Conservation (phyloP, 2,888 invertebrate genomes). For the Dicycla oo region DNA sequence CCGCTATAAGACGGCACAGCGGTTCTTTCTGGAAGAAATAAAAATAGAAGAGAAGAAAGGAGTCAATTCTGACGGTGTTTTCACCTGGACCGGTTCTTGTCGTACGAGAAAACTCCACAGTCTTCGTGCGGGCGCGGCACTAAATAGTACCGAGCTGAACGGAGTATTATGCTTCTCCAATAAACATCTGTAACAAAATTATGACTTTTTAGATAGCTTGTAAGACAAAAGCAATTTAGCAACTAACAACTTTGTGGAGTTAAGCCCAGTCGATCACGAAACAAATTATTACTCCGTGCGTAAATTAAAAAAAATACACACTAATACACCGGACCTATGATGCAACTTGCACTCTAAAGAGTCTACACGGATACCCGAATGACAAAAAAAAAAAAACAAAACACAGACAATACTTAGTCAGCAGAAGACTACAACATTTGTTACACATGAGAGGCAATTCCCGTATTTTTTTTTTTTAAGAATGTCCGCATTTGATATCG, state of each 20-base stretch:
- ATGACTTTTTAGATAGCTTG: background rate
- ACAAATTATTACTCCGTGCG: no score
- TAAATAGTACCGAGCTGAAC: slow-evolving; percentile 93
- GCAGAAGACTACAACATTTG: background rate
- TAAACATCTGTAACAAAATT: slow-evolving; percentile 92
- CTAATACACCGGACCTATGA: background rate
- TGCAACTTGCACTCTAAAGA: background rate
- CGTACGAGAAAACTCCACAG: slow-evolving; percentile 98
- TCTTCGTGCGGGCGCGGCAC: slow-evolving; percentile 94
- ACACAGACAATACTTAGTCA: background rate
- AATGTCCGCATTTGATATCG: no score
- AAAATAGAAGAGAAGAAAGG: no score
- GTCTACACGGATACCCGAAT: background rate
- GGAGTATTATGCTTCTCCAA: slow-evolving; percentile 98
- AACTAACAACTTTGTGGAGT: background rate
- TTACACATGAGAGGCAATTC: background rate
- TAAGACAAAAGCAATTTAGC: background rate
- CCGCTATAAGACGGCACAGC: no score
- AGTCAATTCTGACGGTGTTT: no score
- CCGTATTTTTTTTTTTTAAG: background rate
- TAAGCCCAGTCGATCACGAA: background rate
- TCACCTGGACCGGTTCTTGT: slow-evolving; percentile 96
- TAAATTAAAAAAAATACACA: no score
- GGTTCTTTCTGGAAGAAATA: no score
- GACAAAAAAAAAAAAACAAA: background rate